phyloP scores from a whole-genome alignment of 2,888 invertebrate species.

The Spodoptera picta region DNA sequence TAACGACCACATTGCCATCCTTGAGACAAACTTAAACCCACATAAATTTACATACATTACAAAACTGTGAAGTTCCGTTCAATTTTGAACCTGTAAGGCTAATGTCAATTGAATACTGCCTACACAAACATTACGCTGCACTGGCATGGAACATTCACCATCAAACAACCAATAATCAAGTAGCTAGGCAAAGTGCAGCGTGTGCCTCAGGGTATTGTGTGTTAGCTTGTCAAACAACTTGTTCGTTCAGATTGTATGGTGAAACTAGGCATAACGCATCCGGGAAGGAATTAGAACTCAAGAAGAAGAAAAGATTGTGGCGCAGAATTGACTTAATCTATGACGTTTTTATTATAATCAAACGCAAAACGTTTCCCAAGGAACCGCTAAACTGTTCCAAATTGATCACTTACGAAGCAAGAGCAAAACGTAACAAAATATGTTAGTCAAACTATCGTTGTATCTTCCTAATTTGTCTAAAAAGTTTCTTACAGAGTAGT shows the following conservation, averaged over 20 bases:
- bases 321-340: no score
- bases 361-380: no score
- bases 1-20: constrained; percentile 11
- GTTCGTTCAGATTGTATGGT: constrained; percentile 12
- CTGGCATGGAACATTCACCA: constrained; percentile 49
- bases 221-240: constrained; percentile 16
- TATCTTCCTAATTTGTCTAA: background rate
- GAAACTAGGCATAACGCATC: constrained; percentile 13
- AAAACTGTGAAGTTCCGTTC: constrained; percentile 33
- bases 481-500: background rate
- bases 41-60: constrained; percentile 31
- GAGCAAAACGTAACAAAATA: background rate
- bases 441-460: background rate
- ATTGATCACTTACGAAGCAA: no score
- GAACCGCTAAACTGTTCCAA: no score
- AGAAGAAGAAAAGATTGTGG: no score
- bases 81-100: constrained; percentile 47
- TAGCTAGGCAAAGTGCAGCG: constrained; percentile 33
- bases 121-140: constrained; percentile 49
- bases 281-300: background rate
- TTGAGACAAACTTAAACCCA: constrained; percentile 17
- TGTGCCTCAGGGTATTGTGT: constrained; percentile 24
- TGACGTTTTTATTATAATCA: no score
- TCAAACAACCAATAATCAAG: constrained; percentile 42
- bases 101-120: constrained; percentile 48